Percentiles rank a stretch among this genome's conserved stretches.
These are phyloP conservation scores for Melieria picta DNA, from an alignment of 2,888 invertebrate species.

Conservation along the genomic window DNA sequence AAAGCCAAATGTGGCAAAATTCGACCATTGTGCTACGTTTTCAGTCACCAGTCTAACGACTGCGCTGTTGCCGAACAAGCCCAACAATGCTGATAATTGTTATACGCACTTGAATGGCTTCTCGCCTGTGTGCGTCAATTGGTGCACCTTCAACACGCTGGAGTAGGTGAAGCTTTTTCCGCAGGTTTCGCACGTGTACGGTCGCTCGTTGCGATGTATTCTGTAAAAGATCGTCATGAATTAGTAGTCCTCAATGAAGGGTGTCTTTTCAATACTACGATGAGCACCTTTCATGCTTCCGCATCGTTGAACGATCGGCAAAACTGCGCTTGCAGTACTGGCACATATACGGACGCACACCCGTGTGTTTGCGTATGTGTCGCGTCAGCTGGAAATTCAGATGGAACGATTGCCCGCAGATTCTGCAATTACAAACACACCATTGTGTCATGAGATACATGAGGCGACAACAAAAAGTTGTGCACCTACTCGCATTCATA, in stretches of 20 bases:
- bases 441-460: neutral
- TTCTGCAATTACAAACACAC: slow-evolving; percentile 46
- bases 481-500: slow-evolving; percentile 62
- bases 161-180: slow-evolving; percentile 64
- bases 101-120: slow-evolving; percentile 57
- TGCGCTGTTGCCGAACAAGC: neutral
- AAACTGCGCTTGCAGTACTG: slow-evolving; percentile 61
- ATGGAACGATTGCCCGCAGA: slow-evolving; percentile 61
- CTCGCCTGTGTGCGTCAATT: slow-evolving; percentile 64
- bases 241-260: neutral
- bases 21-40: neutral
- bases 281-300: slow-evolving; percentile 63
- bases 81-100: neutral
- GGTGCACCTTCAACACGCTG: slow-evolving; percentile 62
- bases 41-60: neutral
- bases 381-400: slow-evolving; percentile 64
- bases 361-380: slow-evolving; percentile 64
- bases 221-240: slow-evolving; percentile 43
- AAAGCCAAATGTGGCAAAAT: neutral
- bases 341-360: slow-evolving; percentile 62
- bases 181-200: slow-evolving; percentile 60
- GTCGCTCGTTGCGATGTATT: slow-evolving; percentile 63
- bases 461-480: neutral
- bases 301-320: slow-evolving; percentile 62
- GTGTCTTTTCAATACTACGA: neutral